These are phyloP conservation scores for Cephus sareptanus DNA, from an alignment of 2,888 invertebrate genomes.

Conservation along the genomic window DNA sequence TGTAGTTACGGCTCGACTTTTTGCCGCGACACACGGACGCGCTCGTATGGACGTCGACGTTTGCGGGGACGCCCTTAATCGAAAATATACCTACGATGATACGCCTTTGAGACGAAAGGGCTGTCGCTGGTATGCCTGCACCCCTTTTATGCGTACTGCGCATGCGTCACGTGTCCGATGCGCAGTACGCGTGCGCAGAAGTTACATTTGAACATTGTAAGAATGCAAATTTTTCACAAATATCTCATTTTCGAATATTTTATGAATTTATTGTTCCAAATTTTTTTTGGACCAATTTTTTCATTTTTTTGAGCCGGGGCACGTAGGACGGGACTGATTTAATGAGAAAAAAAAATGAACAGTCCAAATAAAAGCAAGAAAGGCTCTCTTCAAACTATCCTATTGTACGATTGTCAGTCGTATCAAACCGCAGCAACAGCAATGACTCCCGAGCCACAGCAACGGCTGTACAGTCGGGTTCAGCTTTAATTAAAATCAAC, in stretches of 20 bases:
- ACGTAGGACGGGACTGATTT: background rate
- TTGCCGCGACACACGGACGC: constrained; percentile 7
- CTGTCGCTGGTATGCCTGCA: background rate
- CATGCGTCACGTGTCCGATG: background rate
- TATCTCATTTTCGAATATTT: background rate
- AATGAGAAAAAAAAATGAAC: background rate
- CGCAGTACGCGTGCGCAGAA: background rate
- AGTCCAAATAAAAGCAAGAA: background rate
- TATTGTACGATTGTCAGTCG: background rate
- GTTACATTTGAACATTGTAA: background rate
- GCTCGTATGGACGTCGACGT: background rate
- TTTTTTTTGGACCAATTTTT: background rate
- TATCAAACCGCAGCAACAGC: background rate
- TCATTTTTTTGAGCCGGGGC: too few species aligned
- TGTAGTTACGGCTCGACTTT: constrained; percentile 50
- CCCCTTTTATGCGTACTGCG: background rate
- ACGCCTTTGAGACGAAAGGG: background rate
- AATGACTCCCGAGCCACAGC: background rate
- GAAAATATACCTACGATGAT: background rate
- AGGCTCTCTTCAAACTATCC: background rate
- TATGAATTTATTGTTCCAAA: background rate
- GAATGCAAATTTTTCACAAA: background rate
- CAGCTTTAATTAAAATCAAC: constrained; percentile 3
- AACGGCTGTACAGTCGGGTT: background rate
- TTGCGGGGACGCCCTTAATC: background rate